phyloP scores from a whole-genome alignment of 2,797 vertebrate genomes.

The Oreonectes daqikongensis region DNA sequence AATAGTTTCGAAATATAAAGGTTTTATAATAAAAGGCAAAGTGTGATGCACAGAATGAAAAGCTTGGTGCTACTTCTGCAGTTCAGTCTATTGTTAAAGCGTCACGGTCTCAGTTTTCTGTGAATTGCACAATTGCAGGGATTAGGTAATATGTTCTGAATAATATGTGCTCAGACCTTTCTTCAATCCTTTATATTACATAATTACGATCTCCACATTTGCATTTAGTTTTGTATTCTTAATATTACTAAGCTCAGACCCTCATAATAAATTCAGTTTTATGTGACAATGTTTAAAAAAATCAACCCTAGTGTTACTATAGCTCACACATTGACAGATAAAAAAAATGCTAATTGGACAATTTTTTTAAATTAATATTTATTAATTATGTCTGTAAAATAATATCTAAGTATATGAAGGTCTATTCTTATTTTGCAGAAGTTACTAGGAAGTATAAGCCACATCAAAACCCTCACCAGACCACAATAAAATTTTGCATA shows the following conservation, averaged over 20 bases:
- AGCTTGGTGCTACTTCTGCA: background rate
- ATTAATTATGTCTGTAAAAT: too few relatives aligned
- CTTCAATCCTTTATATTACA: background rate
- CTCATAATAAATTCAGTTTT: background rate
- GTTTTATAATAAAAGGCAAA: background rate
- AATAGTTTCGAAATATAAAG: background rate
- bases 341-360: too few relatives aligned
- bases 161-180: background rate
- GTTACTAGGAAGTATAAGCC: background rate
- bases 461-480: conserved; percentile 16
- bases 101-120: conserved; percentile 1
- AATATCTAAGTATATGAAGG: too few relatives aligned
- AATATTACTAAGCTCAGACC: background rate
- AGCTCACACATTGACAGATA: background rate
- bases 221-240: background rate
- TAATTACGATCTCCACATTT: background rate
- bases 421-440: too few relatives aligned
- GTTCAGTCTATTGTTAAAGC: conserved; percentile 15
- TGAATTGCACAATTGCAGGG: background rate
- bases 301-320: background rate
- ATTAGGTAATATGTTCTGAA: background rate
- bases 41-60: background rate
- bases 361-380: too few relatives aligned
- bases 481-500: conserved; percentile 28
- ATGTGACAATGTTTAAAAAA: background rate